phyloP scores from a whole-genome alignment of 2,888 invertebrate genomes.

The Nebria brevicollis region DNA sequence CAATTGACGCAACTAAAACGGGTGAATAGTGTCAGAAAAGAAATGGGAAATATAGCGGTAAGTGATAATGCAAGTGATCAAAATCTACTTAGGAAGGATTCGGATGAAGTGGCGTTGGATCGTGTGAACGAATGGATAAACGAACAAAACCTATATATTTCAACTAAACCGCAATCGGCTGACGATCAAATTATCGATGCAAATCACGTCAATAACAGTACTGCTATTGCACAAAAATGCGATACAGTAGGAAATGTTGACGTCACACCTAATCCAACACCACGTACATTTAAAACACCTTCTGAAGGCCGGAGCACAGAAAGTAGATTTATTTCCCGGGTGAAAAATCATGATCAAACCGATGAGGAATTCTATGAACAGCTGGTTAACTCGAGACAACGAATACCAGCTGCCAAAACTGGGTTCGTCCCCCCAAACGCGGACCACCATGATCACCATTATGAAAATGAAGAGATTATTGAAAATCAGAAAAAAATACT shows the following conservation, averaged over 20 bases:
- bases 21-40: not conserved
- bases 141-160: conserved; percentile 58
- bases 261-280: conserved; percentile 9
- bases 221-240: conserved; percentile 2
- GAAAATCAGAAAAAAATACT: conserved; percentile 7
- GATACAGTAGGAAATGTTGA: conserved; percentile 21
- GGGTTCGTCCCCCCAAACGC: not conserved
- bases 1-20: not conserved
- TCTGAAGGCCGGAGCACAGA: not conserved
- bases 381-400: conserved; percentile 40
- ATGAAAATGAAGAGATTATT: conserved; percentile 41
- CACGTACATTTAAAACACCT: conserved; percentile 15
- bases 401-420: conserved; percentile 34
- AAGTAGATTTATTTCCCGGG: conserved; percentile 24
- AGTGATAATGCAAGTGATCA: not conserved
- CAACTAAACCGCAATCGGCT: conserved; percentile 11
- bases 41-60: not conserved
- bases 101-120: conserved; percentile 51
- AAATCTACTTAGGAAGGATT: conserved; percentile 46
- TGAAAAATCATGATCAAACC: conserved; percentile 43
- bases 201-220: conserved; percentile 12
- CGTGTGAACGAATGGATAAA: conserved; percentile 60
- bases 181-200: conserved; percentile 20
- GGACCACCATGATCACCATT: not conserved
- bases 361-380: conserved; percentile 42